Evolutionary conservation across 2,888 invertebrate genomes (phyloP).

Genomic region (Abscondita cerata): DNA sequence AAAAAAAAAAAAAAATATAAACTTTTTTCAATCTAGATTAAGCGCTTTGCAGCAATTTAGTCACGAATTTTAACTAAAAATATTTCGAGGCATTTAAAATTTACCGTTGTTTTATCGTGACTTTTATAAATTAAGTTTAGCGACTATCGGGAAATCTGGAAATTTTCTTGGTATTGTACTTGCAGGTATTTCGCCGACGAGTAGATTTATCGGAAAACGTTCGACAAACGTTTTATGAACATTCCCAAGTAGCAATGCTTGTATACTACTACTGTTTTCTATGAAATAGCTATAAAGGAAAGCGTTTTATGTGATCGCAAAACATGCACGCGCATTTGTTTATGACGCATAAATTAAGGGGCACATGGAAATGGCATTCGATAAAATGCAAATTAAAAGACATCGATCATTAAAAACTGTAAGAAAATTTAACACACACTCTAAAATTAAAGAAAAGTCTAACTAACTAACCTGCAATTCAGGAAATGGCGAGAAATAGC

Average conservation of each 20-base stretch:
- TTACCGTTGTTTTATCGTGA: slow-evolving; percentile 5
- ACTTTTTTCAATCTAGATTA: too few species aligned
- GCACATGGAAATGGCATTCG: too few species aligned
- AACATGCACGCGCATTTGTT: too few species aligned
- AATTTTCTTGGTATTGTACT: neutral
- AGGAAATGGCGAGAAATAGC: too few species aligned
- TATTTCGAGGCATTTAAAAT: neutral
- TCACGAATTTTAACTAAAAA: slow-evolving; percentile 1
- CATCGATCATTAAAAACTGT: too few species aligned
- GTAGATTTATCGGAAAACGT: neutral
- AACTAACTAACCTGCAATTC: too few species aligned
- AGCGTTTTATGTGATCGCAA: neutral
- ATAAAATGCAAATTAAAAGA: too few species aligned
- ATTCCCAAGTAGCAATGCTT: neutral
- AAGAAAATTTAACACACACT: too few species aligned
- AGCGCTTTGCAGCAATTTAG: neutral
- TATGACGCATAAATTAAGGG: too few species aligned
- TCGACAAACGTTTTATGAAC: neutral
- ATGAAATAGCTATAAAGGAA: neutral
- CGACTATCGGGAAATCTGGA: neutral
- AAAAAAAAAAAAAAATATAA: too few species aligned
- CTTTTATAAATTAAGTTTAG: slow-evolving; percentile 2
- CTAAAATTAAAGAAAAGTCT: too few species aligned
- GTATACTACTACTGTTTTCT: neutral
- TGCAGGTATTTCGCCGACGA: too few species aligned